Evolutionary conservation across 53 echinoderm and acorn worm genomes (phyloP), one percentile per base, ranked within the genome.

Genomic region (Henricia sp.): DNA sequence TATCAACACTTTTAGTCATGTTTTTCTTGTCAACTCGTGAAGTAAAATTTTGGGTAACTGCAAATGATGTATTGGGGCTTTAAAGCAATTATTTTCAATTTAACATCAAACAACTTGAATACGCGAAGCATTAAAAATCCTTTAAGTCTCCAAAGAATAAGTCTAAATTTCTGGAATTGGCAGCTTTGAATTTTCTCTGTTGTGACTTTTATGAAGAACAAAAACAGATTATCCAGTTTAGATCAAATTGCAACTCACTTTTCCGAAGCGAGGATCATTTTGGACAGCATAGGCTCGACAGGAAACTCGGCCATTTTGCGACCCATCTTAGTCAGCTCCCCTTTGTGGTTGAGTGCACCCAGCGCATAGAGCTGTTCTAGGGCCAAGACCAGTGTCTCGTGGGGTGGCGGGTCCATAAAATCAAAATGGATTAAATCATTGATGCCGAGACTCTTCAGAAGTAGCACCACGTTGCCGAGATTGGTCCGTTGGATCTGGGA

Each of bases 401-500:
- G 97, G 35, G 97, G 97, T 1, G 97, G 97, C 9, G 97, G 94
- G 64, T 94, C 97, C 97, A 94, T 94, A 70, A 96, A 96, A 74
- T 96, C 97, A 92, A 96, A 96, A 82, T 96, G 97, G 66, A 96
- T 96, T 75, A 96, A 74, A 55, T 96, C 97, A 56, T 96, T 96
- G 88, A 96, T 96, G 12, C 97, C 94, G 5, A 94, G 80, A 20
- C 94, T 96, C 62, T 96, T 96, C 68, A 96, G 83, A 2, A 96
- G 89, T 24, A 96, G 85, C 9, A 96, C 97, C 10, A 94, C 94
- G 26, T 96, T 96, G 50, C 97, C 97, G 0, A 96, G 89, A 51
- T 96, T 96, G 51, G 97, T 96, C 71, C 97, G 74, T 65, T 96
- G 97, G 60, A 96, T 96, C 97, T 96, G 84, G 19, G 58, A 29